A percentile compares a stretch with the other conserved stretches of the same genome.
These are phyloP conservation scores for Brachymystax lenok DNA, from an alignment of 2,797 vertebrate genomes.

Conservation along the genomic window DNA sequence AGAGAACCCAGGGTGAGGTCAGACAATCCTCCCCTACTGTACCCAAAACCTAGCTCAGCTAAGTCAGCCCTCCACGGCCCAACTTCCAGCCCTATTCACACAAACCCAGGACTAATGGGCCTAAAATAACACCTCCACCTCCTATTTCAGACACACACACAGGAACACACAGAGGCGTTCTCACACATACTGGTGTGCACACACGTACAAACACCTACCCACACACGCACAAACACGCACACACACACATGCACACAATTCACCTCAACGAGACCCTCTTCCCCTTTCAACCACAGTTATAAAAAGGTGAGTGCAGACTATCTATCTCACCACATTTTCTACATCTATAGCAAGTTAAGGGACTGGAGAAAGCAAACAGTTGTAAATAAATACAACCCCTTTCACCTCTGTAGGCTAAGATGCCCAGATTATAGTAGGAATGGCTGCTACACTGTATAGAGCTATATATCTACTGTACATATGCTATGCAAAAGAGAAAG, in stretches of 20 bases:
- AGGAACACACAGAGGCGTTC: neutral
- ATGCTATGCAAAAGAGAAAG: constrained; percentile 18
- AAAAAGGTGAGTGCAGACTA: constrained; percentile 40
- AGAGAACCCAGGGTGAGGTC: constrained; percentile 21
- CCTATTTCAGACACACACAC: neutral
- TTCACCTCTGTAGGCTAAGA: constrained; percentile 7
- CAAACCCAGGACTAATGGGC: constrained; percentile 18
- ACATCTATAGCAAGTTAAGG: constrained; percentile 22
- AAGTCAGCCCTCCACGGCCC: neutral
- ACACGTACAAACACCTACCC: neutral
- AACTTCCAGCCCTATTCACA: constrained; percentile 3
- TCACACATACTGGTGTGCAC: neutral
- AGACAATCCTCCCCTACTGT: constrained; percentile 27
- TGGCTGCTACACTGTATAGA: neutral
- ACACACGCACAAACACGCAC: constrained; percentile 5
- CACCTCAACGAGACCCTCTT: constrained; percentile 53
- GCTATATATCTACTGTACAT: constrained; percentile 1
- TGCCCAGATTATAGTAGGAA: too few species aligned
- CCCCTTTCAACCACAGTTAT: constrained; percentile 58
- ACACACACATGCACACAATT: constrained; percentile 13
- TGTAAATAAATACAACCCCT: neutral
- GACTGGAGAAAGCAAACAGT: constrained; percentile 27
- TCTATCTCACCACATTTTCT: constrained; percentile 48
- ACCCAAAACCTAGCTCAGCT: neutral
- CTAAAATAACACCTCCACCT: constrained; percentile 14